phyloP scores from a whole-genome alignment of 2,888 invertebrate species.

The Carcina quercana region DNA sequence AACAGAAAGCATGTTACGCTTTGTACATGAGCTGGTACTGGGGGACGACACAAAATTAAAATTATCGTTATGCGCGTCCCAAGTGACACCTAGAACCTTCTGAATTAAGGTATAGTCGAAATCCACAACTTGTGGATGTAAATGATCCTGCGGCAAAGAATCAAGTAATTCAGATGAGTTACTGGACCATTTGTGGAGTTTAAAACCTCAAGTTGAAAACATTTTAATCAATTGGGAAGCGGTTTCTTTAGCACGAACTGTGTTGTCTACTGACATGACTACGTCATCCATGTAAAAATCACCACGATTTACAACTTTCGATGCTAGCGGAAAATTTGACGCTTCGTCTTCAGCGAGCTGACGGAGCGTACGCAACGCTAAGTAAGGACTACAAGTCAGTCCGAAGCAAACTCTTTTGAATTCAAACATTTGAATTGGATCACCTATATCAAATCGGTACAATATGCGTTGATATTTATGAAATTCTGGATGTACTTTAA shows the following conservation, averaged over 20 bases:
- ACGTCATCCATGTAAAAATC: not conserved
- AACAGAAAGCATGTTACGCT: conserved; percentile 12
- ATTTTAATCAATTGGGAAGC: not conserved
- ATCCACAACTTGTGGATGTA: not conserved
- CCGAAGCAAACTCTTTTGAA: conserved; percentile 10
- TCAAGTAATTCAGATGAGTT: not conserved
- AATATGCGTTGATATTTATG: not conserved
- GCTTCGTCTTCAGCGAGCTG: conserved; percentile 1
- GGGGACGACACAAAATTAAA: not conserved
- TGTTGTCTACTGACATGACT: not conserved
- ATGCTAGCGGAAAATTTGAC: not conserved
- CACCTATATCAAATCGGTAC: not conserved
- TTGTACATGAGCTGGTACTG: conserved; percentile 7
- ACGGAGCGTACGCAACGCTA: conserved; percentile 11
- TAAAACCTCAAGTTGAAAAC: not conserved
- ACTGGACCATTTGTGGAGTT: not conserved
- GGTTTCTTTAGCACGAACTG: not conserved
- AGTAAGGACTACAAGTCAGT: conserved; percentile 9
- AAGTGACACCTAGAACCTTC: not conserved
- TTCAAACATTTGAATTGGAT: conserved; percentile 4
- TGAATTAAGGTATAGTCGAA: not conserved
- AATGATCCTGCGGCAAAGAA: not conserved
- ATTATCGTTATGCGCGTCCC: not conserved
- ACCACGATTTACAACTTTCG: not conserved
- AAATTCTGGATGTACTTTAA: not conserved